phyloP scores from a whole-genome alignment of 1,140 invertebrate species.

The Rhyzopertha dominica region DNA sequence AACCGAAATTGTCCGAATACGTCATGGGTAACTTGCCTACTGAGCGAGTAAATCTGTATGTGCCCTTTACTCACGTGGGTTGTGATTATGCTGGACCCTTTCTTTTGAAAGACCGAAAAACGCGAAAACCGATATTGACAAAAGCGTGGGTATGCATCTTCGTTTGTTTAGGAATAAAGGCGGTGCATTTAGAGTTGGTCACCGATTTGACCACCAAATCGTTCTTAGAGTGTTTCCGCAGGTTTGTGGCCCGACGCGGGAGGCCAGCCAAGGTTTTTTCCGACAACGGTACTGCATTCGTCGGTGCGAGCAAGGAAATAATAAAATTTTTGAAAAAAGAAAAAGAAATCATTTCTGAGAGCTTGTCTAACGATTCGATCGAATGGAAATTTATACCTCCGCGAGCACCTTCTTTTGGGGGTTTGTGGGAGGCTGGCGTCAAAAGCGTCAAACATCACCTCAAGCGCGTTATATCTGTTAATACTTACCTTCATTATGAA shows the following conservation, averaged over 20 bases:
- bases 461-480: background rate
- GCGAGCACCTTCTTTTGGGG: slow-evolving; percentile 6
- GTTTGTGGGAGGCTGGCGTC: slow-evolving; percentile 12
- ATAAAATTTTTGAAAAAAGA: slow-evolving; percentile 12
- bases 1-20: slow-evolving; percentile 13
- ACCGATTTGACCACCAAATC: slow-evolving; percentile 25
- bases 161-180: slow-evolving; percentile 11
- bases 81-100: slow-evolving; percentile 40
- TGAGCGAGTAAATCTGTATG: background rate
- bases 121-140: slow-evolving; percentile 18
- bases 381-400: slow-evolving; percentile 1
- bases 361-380: background rate
- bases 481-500: background rate
- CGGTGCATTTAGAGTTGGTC: slow-evolving; percentile 36
- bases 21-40: background rate
- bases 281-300: slow-evolving; percentile 34
- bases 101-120: slow-evolving; percentile 22
- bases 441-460: background rate
- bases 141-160: slow-evolving; percentile 24
- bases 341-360: background rate
- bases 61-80: background rate
- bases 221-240: slow-evolving; percentile 14
- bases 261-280: slow-evolving; percentile 29
- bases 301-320: slow-evolving; percentile 18
- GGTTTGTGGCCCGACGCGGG: slow-evolving; percentile 28